Evolutionary conservation across 2,797 vertebrate genomes (phyloP), one percentile per base, ranked within the genome.

Genomic region (Tragelaphus oryx): DNA sequence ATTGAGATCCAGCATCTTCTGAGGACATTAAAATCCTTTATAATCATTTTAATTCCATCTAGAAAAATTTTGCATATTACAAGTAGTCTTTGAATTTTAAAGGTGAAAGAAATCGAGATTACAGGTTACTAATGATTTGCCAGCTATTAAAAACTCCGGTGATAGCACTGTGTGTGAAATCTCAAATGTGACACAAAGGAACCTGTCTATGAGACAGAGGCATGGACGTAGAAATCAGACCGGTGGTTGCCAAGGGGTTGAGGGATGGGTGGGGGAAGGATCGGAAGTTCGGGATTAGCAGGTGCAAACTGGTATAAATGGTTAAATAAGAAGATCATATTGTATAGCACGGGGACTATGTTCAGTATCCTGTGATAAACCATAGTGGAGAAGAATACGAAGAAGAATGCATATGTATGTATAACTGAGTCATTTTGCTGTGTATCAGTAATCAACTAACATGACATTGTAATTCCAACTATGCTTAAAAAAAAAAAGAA

Each of bases 91-190:
- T 87, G 87, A 57, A 91, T 91, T 87, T 83, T 93, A 60, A 6
- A 94, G 71, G 79, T 88, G 59, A 93, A 62, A 94, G 57, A 93
- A 87, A 84, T 88, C 82, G 82, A 93, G 89, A 83, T 87, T 8
- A 62, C 55, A 95, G 33, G 18, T 93, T 82, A 88, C 22, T 91
- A 41, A 46, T 85, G 62, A 57, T 86, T 89, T 89, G 55, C 62
- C 50, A 75, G 37, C 71, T 80, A 44, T 14, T 90, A 83, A 94
- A 85, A 97, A 65, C 37, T 68, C 46, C 16, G 59, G 46, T 12
- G 75, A 50, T 76, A 50, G 17, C 46, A 76, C 44, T 50, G 1
- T 20, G 46, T n/a, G 28, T 76, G 28, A 76, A 50, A n/a, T 20
- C 68, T 48, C 50, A 76, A 76, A 76, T n/a, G n/a, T n/a, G 75